phyloP scores from a whole-genome alignment of 2,113 vertebrate genomes.

The Taurulus bubalis region DNA sequence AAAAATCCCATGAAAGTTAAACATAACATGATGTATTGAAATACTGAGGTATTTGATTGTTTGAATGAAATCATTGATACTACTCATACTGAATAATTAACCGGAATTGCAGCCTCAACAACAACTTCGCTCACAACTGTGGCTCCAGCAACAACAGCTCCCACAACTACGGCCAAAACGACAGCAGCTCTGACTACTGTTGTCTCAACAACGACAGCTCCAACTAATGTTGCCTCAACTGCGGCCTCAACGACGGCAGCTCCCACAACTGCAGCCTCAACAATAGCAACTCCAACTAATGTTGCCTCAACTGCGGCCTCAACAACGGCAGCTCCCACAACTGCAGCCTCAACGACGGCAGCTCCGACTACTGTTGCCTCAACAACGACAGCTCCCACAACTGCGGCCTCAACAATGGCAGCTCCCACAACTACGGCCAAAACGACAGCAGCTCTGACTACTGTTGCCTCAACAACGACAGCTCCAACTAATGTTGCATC shows the following conservation, averaged over 20 bases:
- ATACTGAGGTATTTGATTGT: too few relatives aligned
- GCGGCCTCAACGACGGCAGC: too few relatives aligned
- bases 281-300: neutral
- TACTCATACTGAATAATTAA: neutral
- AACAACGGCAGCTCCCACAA: neutral
- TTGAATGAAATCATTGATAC: too few relatives aligned
- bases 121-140: neutral
- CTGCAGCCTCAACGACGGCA: fast-evolving
- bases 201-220: neutral
- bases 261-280: too few relatives aligned
- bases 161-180: neutral
- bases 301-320: neutral
- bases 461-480: too few relatives aligned
- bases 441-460: too few relatives aligned
- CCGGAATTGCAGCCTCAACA: neutral
- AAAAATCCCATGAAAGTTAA: neutral
- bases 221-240: too few relatives aligned
- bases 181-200: neutral
- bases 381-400: neutral
- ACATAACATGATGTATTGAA: too few relatives aligned
- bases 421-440: too few relatives aligned
- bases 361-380: neutral
- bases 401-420: too few relatives aligned
- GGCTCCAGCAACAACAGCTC: too few relatives aligned
- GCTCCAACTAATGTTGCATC: too few relatives aligned